These are phyloP conservation scores for Drosophila hydei DNA, from an alignment of 1,140 invertebrate genomes.

Conservation along the genomic window DNA sequence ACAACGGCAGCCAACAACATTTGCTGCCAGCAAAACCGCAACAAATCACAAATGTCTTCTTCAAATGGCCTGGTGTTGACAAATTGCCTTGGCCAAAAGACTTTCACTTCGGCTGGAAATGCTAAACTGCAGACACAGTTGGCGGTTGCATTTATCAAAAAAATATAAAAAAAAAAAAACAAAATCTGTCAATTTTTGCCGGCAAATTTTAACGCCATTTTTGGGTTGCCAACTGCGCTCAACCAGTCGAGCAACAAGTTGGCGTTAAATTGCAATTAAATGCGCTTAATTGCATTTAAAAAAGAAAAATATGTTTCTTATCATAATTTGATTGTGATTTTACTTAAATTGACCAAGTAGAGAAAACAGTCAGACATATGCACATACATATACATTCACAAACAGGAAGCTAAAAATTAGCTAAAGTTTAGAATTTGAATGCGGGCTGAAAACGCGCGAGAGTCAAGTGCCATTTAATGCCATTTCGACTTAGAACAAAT, in stretches of 20 bases:
- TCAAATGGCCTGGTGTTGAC: slow-evolving; percentile 69
- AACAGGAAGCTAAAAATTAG: slow-evolving; percentile 57
- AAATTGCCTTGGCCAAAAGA: slow-evolving; percentile 59
- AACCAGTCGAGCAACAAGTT: slow-evolving; percentile 8
- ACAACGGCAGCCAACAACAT: too few relatives aligned
- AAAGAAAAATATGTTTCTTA: slow-evolving; percentile 45
- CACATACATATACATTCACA: slow-evolving; percentile 22
- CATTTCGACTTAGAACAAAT: slow-evolving; percentile 60
- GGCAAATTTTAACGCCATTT: slow-evolving; percentile 40
- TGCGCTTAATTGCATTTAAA: slow-evolving; percentile 67
- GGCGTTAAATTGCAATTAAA: slow-evolving; percentile 60
- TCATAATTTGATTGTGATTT: slow-evolving; percentile 66
- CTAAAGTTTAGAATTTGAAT: not conserved
- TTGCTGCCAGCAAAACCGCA: slow-evolving; percentile 15
- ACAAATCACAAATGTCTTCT: slow-evolving; percentile 62
- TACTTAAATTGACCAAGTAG: slow-evolving; percentile 39
- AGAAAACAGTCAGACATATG: too few relatives aligned
- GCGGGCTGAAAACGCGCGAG: slow-evolving; percentile 4
- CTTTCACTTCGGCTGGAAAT: slow-evolving; percentile 52
- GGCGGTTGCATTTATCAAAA: slow-evolving; percentile 63
- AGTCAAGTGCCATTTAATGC: slow-evolving; percentile 61
- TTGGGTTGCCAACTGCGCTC: slow-evolving; percentile 16
- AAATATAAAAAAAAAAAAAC: too few relatives aligned
- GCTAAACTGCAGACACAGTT: slow-evolving; percentile 13
- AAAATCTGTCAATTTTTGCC: slow-evolving; percentile 71